Base-by-base conservation (phyloP, 2,888 invertebrate species). In the Mythimna vitellina region DNA sequence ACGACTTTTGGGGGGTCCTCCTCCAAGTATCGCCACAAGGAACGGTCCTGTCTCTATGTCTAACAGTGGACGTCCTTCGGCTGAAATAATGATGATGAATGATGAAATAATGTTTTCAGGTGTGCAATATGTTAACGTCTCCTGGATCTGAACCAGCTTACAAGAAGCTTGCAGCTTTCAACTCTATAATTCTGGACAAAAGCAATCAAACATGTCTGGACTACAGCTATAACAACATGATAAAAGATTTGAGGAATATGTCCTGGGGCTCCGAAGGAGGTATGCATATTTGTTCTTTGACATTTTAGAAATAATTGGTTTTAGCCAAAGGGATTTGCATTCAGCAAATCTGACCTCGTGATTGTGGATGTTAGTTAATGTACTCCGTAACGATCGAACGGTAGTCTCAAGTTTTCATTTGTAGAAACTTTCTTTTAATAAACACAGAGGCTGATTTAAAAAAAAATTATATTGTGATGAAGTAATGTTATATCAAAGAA, bases 141-240 rank as follows among this genome's bases (percentile, higher is more conserved):
- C 91, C 97, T 20, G 96, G 96, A 0, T 91, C 96, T 4, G 97
- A 97, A 1, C 95, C 97, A 5, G 92, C 94, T 0, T 96, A 98
- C 14, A 96, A 97, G 79, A 97, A 98, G 76, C 96, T 98, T 68
- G 99, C 98, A 0, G 95, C 95, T 20, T 97, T 99, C 53, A 99
- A 98, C 91, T 94, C 95, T 6, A 92, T 98, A 80, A 89, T 98
- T 70, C 89, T 99, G 75, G 93, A 97, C 7, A 96, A 97, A 8
- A 96, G 96, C 20, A 96, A 97, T 25, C 96, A 98, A 88, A 97
- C 97, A 32, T 99, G 99, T 90, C 92, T 99, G 70, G 98, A 99
- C 91, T 98, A 98, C 89, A 98, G 97, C 82, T 99, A 99, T 87
- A 95, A 96, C 17, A 97, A 97, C 78, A 97, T 98, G 97, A 97